Conservation (phyloP, 1,140 invertebrate species). For the Popillia japonica region DNA sequence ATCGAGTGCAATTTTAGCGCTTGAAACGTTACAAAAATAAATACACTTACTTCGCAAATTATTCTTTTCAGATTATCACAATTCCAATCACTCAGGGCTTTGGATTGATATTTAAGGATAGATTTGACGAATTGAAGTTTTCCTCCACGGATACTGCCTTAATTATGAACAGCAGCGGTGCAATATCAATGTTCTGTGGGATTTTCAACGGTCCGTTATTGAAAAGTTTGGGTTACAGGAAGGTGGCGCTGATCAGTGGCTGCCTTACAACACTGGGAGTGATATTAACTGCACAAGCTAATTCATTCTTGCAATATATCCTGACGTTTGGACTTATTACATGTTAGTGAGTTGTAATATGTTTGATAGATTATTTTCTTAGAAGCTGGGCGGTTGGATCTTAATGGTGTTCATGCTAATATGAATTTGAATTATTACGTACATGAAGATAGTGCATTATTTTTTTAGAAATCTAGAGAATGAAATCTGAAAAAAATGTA, state of each 20-base stretch:
- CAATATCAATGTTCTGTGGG: slow-evolving; percentile 68
- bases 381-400: no score
- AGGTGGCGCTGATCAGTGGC: slow-evolving; percentile 68
- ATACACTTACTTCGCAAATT: no score
- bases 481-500: no score
- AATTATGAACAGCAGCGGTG: slow-evolving; percentile 72
- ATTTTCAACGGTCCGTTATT: slow-evolving; percentile 72
- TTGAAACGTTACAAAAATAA: no score
- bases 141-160: slow-evolving; percentile 69
- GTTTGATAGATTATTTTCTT: no score
- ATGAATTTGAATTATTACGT: no score
- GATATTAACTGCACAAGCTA: slow-evolving; percentile 65
- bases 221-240: slow-evolving; percentile 69
- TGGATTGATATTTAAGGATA: slow-evolving; percentile 72
- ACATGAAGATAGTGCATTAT: no score
- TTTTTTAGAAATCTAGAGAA: no score
- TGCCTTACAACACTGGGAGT: slow-evolving; percentile 65
- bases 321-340: slow-evolving; percentile 71
- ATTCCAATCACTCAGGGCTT: slow-evolving; percentile 72
- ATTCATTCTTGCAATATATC: slow-evolving; percentile 67
- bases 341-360: slow-evolving; percentile 64
- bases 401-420: no score
- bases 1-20: no score
- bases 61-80: slow-evolving; percentile 66
- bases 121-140: slow-evolving; percentile 66